Evolutionary conservation across 2,888 invertebrate species (phyloP).

Genomic region (Dilophus febrilis): DNA sequence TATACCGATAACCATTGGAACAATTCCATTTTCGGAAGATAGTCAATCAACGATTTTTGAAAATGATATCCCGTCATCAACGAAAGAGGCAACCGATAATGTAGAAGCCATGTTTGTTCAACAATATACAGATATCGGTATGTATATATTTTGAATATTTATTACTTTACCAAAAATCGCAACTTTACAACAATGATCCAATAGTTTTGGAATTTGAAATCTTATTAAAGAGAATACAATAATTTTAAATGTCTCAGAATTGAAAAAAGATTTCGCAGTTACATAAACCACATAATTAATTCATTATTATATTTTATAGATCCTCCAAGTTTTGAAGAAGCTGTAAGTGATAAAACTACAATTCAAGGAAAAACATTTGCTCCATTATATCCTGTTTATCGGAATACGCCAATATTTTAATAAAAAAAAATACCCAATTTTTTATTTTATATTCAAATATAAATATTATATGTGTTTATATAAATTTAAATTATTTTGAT

Average conservation of each 20-base stretch:
- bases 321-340: slow-evolving; percentile 29
- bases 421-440: no score
- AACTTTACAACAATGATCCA: no score
- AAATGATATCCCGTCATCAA: neutral
- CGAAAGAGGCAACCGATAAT: neutral
- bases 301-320: slow-evolving; percentile 13
- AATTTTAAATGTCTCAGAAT: no score
- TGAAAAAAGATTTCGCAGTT: no score
- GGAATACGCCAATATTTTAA: neutral
- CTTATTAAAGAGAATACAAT: no score
- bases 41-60: slow-evolving; percentile 20
- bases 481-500: no score
- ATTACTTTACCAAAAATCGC: no score
- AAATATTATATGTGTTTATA: no score
- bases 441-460: no score
- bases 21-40: slow-evolving; percentile 39
- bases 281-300: neutral
- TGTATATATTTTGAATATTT: no score
- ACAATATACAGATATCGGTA: neutral
- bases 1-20: slow-evolving; percentile 21
- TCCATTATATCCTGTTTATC: slow-evolving; percentile 3
- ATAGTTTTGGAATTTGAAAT: no score
- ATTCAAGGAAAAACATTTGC: slow-evolving; percentile 1
- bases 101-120: neutral
- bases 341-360: slow-evolving; percentile 19